phyloP scores from a whole-genome alignment of 2,113 vertebrate species.

The Guaruba guarouba region DNA sequence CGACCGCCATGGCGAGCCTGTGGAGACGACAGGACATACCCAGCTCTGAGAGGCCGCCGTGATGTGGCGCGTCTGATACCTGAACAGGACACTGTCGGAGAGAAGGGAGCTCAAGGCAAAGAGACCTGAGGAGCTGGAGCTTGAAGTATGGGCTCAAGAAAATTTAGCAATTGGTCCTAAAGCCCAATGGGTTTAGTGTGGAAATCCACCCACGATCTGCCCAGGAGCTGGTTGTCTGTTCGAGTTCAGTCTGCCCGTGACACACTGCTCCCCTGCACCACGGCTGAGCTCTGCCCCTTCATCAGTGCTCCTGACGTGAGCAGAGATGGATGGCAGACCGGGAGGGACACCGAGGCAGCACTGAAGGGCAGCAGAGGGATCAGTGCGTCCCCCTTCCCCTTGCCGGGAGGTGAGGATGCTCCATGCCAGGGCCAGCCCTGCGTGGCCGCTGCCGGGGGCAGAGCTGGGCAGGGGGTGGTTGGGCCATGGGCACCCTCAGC shows the following conservation, averaged over 20 bases:
- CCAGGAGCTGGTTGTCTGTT: background rate
- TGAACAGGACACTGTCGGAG: background rate
- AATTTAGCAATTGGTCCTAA: background rate
- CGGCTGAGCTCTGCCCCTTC: background rate
- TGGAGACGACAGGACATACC: background rate
- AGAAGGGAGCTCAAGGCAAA: background rate
- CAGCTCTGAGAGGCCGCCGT: background rate
- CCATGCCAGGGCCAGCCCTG: background rate
- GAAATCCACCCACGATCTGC: background rate
- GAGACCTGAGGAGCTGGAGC: background rate
- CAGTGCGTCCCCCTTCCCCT: background rate
- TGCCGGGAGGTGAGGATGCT: background rate
- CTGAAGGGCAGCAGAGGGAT: background rate
- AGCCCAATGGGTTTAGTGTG: background rate
- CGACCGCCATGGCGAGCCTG: slow-evolving; percentile 83
- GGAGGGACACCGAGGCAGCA: background rate
- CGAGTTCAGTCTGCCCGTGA: background rate
- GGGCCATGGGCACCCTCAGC: rapidly evolving
- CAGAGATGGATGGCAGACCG: background rate
- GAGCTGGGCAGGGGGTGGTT: background rate
- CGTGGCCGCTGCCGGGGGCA: rapidly evolving
- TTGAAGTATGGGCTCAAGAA: background rate
- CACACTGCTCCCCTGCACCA: background rate
- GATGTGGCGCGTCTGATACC: background rate
- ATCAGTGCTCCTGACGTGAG: rapidly evolving